Evolutionary conservation across 2,797 vertebrate species (phyloP).

Genomic region (Acestrorhynchus altus): DNA sequence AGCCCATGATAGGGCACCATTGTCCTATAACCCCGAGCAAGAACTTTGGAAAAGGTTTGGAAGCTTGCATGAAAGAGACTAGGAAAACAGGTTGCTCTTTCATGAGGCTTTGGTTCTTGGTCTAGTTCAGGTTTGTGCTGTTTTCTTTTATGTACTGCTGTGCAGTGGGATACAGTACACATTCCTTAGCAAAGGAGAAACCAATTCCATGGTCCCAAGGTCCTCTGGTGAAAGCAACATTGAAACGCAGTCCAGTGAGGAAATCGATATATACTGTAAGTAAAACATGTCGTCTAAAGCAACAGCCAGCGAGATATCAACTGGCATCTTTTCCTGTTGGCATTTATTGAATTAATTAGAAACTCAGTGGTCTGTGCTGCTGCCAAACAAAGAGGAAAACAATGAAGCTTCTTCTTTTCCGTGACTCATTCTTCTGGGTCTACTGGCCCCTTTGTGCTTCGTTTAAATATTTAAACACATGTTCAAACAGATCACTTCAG

Average conservation of each 20-base stretch:
- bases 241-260: background rate
- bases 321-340: background rate
- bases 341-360: slow-evolving; percentile 6
- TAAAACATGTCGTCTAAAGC: background rate
- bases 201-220: background rate
- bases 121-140: background rate
- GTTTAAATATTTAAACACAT: background rate
- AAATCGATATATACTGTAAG: background rate
- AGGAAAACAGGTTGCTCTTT: background rate
- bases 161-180: no score
- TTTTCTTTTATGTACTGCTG: background rate
- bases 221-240: background rate
- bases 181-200: background rate
- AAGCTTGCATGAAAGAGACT: background rate
- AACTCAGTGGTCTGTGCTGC: slow-evolving; percentile 5
- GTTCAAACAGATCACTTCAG: slow-evolving; percentile 3
- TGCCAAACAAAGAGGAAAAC: slow-evolving; percentile 14
- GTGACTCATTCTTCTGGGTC: slow-evolving; percentile 20
- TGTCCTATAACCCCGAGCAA: background rate
- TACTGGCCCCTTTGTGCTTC: slow-evolving; percentile 8
- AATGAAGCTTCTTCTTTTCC: slow-evolving; percentile 5
- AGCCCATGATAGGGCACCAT: background rate
- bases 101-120: background rate
- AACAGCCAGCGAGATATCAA: background rate
- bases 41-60: background rate